Percentiles rank a stretch among this genome's conserved stretches.
Evolutionary conservation across 37 sponge, comb jelly and placozoan species (phyloP).

Genomic region (Haliclona indistincta): DNA sequence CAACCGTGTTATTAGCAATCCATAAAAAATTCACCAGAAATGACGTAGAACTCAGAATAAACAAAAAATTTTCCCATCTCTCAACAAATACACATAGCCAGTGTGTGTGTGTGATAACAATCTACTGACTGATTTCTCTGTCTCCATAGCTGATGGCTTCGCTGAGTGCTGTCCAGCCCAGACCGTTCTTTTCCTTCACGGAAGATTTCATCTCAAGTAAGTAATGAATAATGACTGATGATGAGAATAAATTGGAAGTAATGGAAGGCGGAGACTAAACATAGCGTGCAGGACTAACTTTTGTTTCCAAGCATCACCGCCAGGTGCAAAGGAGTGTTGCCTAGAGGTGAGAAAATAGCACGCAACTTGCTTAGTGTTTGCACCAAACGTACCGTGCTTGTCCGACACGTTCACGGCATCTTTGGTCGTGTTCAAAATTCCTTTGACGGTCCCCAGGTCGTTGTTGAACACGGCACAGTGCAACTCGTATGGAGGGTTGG

Average conservation of each 20-base stretch:
- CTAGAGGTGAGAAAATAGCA: conserved; percentile 17
- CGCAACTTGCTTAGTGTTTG: not conserved
- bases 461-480: conserved; percentile 79
- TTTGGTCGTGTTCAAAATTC: conserved; percentile 14
- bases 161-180: conserved; percentile 89
- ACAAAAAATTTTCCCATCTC: too few relatives aligned
- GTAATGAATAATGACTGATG: conserved; percentile 52
- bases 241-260: not conserved
- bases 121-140: conserved; percentile 64
- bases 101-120: too few relatives aligned
- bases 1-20: too few relatives aligned
- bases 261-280: not conserved
- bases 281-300: conserved; percentile 17
- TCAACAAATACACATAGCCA: too few relatives aligned
- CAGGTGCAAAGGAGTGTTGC: conserved; percentile 87
- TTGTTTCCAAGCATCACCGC: conserved; percentile 85
- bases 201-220: conserved; percentile 57
- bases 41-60: too few relatives aligned
- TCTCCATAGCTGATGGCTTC: conserved; percentile 93
- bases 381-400: conserved; percentile 39
- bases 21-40: too few relatives aligned
- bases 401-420: conserved; percentile 40
- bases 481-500: conserved; percentile 11
- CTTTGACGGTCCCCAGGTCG: conserved; percentile 37
- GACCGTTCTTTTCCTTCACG: conserved; percentile 81